phyloP scores from a whole-genome alignment of 2,888 invertebrate species.

The Gymnosoma rotundatum region DNA sequence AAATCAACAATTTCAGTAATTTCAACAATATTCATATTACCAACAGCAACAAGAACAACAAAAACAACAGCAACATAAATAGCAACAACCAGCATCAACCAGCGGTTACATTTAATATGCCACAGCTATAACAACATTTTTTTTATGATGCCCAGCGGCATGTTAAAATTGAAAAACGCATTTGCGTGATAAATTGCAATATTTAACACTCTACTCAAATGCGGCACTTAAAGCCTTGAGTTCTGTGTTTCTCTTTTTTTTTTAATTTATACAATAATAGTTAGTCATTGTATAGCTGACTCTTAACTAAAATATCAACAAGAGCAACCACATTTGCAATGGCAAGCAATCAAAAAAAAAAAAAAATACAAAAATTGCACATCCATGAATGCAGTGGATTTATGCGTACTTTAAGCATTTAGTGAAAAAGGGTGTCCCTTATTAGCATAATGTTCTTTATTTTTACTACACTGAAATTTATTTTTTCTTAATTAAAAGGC shows the following conservation, averaged over 20 bases:
- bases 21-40: slow-evolving; percentile 55
- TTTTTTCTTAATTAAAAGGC: too few relatives aligned
- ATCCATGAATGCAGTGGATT: slow-evolving; percentile 51
- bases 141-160: slow-evolving; percentile 81
- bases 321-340: slow-evolving; percentile 30
- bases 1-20: slow-evolving; percentile 70
- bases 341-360: slow-evolving; percentile 33
- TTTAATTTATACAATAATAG: slow-evolving; percentile 61
- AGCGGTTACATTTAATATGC: slow-evolving; percentile 70
- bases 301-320: slow-evolving; percentile 61
- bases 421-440: slow-evolving; percentile 25
- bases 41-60: slow-evolving; percentile 54
- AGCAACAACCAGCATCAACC: slow-evolving; percentile 51
- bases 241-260: slow-evolving; percentile 41
- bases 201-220: slow-evolving; percentile 77
- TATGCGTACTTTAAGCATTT: slow-evolving; percentile 1
- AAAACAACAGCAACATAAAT: slow-evolving; percentile 14
- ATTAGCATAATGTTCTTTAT: too few relatives aligned
- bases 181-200: slow-evolving; percentile 82
- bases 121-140: slow-evolving; percentile 69
- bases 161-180: slow-evolving; percentile 82
- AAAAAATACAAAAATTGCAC: slow-evolving; percentile 3
- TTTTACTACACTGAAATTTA: too few relatives aligned
- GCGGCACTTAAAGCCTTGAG: slow-evolving; percentile 67
- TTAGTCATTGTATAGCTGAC: slow-evolving; percentile 70